phyloP scores from a whole-genome alignment of 2,113 vertebrate species.

The Accipiter virgatus region DNA sequence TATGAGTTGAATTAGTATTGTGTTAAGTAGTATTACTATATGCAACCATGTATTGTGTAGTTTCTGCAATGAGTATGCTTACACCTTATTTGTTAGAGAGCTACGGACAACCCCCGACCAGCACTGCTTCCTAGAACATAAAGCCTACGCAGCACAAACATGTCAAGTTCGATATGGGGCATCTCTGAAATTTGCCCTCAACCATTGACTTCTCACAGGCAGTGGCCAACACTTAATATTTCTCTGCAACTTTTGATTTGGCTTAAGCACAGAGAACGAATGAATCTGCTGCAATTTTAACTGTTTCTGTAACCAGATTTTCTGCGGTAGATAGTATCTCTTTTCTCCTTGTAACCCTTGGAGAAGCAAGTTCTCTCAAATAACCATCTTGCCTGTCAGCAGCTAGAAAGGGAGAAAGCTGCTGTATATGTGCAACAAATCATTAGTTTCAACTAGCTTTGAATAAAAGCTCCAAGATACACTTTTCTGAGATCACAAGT shows the following conservation, averaged over 20 bases:
- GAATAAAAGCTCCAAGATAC: neutral
- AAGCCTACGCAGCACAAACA: neutral
- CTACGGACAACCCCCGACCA: neutral
- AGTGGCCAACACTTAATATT: neutral
- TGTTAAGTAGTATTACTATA: neutral
- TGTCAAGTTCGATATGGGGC: neutral
- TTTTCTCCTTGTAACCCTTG: neutral
- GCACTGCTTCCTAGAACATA: neutral
- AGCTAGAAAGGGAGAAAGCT: neutral
- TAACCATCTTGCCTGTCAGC: neutral
- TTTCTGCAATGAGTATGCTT: neutral
- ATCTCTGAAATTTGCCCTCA: neutral
- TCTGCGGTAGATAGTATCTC: neutral
- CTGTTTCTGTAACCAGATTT: neutral
- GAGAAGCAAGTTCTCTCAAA: neutral
- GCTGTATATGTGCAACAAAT: neutral
- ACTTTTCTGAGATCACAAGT: neutral
- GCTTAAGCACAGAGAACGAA: neutral
- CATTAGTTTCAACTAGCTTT: neutral
- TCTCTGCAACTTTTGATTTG: neutral
- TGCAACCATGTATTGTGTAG: neutral
- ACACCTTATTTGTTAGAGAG: neutral
- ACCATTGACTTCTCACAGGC: neutral
- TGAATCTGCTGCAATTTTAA: neutral
- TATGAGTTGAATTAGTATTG: neutral